Evolutionary conservation across 2,113 vertebrate species (phyloP), one percentile per base, ranked within the genome.

Genomic region (Periophthalmodon schlosseri): DNA sequence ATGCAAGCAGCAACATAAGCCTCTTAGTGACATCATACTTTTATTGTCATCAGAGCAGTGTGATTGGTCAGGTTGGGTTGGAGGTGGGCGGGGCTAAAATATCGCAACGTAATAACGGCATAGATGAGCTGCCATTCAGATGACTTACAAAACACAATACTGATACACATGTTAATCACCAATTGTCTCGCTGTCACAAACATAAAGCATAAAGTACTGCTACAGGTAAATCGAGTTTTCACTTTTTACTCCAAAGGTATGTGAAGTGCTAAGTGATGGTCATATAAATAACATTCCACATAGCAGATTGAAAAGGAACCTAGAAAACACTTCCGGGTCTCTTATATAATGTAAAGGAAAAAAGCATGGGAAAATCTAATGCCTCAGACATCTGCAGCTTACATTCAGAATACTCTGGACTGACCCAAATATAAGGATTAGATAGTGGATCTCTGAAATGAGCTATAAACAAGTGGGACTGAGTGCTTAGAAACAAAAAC

Each of bases 371-470:
- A 33, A 33, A 56, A 84, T 70, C 33, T 68, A 57, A 69, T 65
- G 74, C 82, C 65, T 73, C 21, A 14, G 47, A 75, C 74, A 74
- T 86, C 16, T 75, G 50, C 54, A 75, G 72, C 36, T 46, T 66
- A 57, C 49, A 79, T 78, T 80, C 68, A 75, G 33, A 67, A 60
- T 70, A 73, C 18, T 83, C 23, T 65, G 34, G 34, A 64, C 36
- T 83, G 83, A 86, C 80, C 88, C 79, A 82, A 63, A 86, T 87
- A 88, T 73, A 71, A 39, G 63, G 84, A 84, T 84, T 85, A 86
- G 74, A 81, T 69, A 12, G 21, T 24, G 57, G 47, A 68, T 71
- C 24, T 36, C 52, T 72, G 64, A 56, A 69, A 67, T 34, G 8
- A 54, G 16, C 47, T 57, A 68, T 46, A 3, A 52, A 18, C 2